Conservation (phyloP, 2,797 vertebrate genomes). For the Phyllotis vaccarum region DNA sequence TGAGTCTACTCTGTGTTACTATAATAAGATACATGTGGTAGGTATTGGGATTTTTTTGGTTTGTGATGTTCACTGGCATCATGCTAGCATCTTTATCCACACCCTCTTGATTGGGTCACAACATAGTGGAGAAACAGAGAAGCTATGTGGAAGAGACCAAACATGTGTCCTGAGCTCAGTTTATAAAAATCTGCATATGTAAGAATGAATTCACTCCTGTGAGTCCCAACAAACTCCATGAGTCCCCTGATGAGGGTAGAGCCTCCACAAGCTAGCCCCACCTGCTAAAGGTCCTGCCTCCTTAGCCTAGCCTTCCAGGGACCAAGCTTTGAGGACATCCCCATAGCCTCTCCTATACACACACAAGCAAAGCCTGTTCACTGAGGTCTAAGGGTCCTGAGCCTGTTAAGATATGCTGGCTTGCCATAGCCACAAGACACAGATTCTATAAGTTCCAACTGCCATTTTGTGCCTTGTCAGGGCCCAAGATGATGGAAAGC, state of each 20-base stretch:
- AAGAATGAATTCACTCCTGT: neutral
- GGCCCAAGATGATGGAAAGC: neutral
- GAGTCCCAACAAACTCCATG: neutral
- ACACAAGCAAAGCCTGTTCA: neutral
- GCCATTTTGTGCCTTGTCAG: neutral
- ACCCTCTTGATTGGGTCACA: neutral
- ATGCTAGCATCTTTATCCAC: neutral
- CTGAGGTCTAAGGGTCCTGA: neutral
- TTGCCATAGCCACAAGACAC: neutral
- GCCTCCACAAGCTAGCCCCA: neutral
- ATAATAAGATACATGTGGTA: neutral
- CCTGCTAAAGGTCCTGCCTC: neutral
- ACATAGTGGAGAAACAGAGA: neutral
- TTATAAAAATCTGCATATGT: neutral
- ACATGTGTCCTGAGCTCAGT: neutral
- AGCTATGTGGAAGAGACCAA: neutral
- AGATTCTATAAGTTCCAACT: neutral
- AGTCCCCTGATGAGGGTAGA: neutral
- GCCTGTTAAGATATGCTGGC: neutral
- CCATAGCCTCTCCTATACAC: too few species aligned
- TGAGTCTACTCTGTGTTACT: neutral
- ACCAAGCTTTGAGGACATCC: neutral
- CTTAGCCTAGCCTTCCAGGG: neutral
- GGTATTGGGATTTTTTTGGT: neutral
- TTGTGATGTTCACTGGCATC: neutral